Conservation (phyloP, 1,140 invertebrate species). For the Telenomus remus region DNA sequence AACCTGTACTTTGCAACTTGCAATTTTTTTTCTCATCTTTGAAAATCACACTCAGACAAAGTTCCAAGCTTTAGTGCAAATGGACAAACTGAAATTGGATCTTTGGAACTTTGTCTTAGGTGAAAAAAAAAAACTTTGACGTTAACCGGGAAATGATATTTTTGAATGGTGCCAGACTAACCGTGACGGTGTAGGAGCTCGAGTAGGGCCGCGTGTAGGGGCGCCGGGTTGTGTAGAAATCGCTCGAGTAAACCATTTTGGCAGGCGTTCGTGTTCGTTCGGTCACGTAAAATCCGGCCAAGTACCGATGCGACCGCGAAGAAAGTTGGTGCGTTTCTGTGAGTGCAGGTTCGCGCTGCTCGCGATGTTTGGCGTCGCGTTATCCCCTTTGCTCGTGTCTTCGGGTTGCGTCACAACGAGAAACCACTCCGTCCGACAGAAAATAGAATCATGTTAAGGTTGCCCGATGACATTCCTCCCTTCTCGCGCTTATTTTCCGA, state of each 20-base stretch:
- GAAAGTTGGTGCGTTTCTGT: conserved; percentile 73
- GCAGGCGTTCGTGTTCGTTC: conserved; percentile 54
- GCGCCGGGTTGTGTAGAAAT: conserved; percentile 90
- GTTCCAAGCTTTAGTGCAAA: too few relatives aligned
- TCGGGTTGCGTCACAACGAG: conserved; percentile 54
- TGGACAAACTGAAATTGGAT: too few relatives aligned
- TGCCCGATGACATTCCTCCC: conserved; percentile 59
- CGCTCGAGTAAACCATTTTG: conserved; percentile 92
- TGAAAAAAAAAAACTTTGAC: too few relatives aligned
- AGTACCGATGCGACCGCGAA: conserved; percentile 67
- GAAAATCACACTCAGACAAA: too few relatives aligned
- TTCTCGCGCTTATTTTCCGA: conserved; percentile 44
- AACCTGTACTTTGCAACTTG: background rate
- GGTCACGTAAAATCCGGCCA: conserved; percentile 26
- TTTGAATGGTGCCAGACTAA: conserved; percentile 75
- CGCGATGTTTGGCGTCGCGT: conserved; percentile 45
- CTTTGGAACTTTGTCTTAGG: too few relatives aligned
- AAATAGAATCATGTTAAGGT: conserved; percentile 63
- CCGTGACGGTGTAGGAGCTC: conserved; percentile 86
- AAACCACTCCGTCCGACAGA: conserved; percentile 54
- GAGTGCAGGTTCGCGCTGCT: conserved; percentile 39
- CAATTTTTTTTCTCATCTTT: too few relatives aligned
- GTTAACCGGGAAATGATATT: too few relatives aligned
- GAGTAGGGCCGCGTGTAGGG: conserved; percentile 83
- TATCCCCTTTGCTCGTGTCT: conserved; percentile 40